Evolutionary conservation across 2,113 vertebrate genomes (phyloP).

Genomic region (Pardalotus punctatus): DNA sequence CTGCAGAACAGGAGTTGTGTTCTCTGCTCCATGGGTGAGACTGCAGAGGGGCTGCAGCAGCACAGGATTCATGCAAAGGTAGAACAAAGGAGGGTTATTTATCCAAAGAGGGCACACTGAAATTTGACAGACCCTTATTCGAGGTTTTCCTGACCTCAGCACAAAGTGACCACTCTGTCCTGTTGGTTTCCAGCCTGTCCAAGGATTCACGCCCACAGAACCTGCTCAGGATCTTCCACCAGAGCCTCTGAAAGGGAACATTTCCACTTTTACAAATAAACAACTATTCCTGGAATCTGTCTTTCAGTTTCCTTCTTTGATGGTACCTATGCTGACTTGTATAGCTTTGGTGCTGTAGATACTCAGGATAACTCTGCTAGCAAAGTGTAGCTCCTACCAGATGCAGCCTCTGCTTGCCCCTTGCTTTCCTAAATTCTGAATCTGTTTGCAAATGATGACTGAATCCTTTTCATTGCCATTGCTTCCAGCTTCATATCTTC

Average conservation of each 20-base stretch:
- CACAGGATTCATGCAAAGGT: background rate
- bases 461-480: background rate
- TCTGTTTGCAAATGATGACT: background rate
- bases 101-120: background rate
- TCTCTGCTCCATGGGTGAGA: rapidly evolving
- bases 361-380: background rate
- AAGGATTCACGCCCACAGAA: background rate
- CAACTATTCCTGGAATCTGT: background rate
- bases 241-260: background rate
- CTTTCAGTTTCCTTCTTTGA: background rate
- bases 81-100: background rate
- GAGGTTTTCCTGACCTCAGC: background rate
- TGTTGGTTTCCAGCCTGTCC: background rate
- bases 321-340: background rate
- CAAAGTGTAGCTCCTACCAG: background rate
- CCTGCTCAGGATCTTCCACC: background rate
- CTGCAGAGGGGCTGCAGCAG: background rate
- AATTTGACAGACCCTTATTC: background rate
- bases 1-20: background rate
- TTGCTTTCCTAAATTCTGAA: background rate
- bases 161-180: background rate
- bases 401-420: background rate
- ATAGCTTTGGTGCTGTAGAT: background rate
- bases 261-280: background rate
- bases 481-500: background rate